These are phyloP conservation scores for Cephus pulcher DNA, from an alignment of 2,888 invertebrate species.

Conservation along the genomic window DNA sequence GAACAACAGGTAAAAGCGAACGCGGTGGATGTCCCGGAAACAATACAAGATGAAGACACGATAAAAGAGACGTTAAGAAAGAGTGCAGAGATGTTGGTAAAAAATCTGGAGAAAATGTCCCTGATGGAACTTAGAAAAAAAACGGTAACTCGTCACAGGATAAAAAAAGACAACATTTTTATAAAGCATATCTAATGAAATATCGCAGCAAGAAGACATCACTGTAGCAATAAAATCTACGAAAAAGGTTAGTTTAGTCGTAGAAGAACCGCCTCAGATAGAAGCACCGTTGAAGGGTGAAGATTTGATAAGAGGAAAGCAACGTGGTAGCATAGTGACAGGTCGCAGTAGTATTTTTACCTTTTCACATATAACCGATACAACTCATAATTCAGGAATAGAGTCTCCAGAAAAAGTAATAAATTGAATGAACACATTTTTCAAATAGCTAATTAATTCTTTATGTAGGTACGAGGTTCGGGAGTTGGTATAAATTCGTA, in stretches of 20 bases:
- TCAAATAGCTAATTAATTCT: neutral
- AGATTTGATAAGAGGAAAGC: slow-evolving; percentile 11
- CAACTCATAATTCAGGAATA: neutral
- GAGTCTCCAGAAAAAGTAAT: neutral
- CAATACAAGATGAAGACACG: neutral
- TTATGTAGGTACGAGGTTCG: neutral
- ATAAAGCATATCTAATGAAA: neutral
- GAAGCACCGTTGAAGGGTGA: slow-evolving; percentile 14
- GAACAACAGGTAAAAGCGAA: slow-evolving; percentile 6
- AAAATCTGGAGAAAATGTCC: slow-evolving; percentile 23
- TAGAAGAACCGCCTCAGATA: neutral
- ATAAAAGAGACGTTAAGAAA: slow-evolving; percentile 18
- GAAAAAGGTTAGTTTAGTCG: neutral
- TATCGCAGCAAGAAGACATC: neutral
- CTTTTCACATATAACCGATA: neutral
- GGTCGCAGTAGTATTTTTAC: neutral
- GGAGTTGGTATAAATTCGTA: too few species aligned
- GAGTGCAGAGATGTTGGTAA: slow-evolving; percentile 14
- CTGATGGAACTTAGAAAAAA: neutral
- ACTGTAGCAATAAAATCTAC: neutral
- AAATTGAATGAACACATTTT: neutral
- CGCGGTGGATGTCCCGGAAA: neutral
- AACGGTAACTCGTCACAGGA: neutral
- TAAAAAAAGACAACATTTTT: neutral
- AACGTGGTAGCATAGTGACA: slow-evolving; percentile 9